Conservation (phyloP, 2,888 invertebrate genomes). For the Corbicula japonica region DNA sequence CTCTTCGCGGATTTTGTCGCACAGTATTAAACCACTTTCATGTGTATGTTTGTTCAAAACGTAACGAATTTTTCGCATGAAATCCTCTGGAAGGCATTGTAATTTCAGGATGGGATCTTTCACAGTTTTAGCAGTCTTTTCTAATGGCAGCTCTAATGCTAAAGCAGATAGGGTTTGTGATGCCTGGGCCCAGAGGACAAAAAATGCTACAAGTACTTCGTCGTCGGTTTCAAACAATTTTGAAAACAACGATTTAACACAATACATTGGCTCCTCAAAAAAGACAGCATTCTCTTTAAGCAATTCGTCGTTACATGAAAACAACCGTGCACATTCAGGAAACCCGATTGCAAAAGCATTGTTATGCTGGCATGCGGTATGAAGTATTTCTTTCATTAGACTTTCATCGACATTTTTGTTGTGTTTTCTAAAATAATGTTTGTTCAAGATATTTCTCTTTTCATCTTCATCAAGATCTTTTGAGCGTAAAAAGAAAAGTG, state of each 20-base stretch:
- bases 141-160: neutral
- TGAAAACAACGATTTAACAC: neutral
- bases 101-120: neutral
- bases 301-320: neutral
- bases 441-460: neutral
- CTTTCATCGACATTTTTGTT: neutral
- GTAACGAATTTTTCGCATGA: neutral
- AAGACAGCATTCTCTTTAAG: neutral
- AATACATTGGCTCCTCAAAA: neutral
- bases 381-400: neutral
- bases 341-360: neutral
- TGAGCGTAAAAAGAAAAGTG: neutral
- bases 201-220: neutral
- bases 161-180: neutral
- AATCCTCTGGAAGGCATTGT: neutral
- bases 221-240: neutral
- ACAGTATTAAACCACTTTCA: neutral
- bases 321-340: conserved; percentile 10
- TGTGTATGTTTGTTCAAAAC: neutral
- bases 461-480: conserved; percentile 1
- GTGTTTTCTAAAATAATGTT: neutral
- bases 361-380: neutral
- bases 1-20: neutral
- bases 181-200: conserved; percentile 8
- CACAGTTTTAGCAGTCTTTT: neutral